A percentile compares a stretch with the other conserved stretches of the same genome.
Evolutionary conservation across 2,113 vertebrate genomes (phyloP).

Genomic region (Mastomys natalensis): DNA sequence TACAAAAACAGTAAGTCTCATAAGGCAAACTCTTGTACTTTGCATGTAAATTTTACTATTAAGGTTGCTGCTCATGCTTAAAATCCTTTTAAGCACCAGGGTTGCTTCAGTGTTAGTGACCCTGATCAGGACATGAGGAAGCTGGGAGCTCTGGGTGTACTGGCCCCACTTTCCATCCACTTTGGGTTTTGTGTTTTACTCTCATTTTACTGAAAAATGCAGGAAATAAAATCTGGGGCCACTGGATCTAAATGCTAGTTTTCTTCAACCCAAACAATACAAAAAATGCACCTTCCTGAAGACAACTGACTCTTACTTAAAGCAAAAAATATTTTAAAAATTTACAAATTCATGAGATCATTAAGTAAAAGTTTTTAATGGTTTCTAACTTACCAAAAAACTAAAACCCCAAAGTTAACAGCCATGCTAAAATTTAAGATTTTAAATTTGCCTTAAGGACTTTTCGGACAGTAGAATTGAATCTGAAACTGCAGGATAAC

Average conservation of each 20-base stretch:
- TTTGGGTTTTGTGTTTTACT: conserved; percentile 33
- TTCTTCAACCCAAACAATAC: not conserved
- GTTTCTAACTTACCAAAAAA: not conserved
- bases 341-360: not conserved
- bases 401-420: not conserved
- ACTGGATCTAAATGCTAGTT: not conserved
- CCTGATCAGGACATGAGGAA: not conserved
- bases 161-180: not conserved
- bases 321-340: conserved; percentile 23
- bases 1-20: conserved; percentile 21
- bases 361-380: conserved; percentile 29
- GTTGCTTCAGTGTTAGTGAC: not conserved
- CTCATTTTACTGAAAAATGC: conserved; percentile 24
- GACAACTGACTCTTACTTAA: conserved; percentile 13
- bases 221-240: conserved; percentile 21
- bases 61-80: not conserved
- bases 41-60: not conserved
- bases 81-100: not conserved
- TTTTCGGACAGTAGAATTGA: not conserved
- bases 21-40: conserved; percentile 4
- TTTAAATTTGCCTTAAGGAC: not conserved
- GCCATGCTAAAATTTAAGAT: not conserved
- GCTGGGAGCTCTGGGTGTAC: not conserved
- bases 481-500: not conserved
- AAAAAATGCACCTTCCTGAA: not conserved